These are phyloP conservation scores for Leptogaster cylindrica DNA, from an alignment of 2,888 invertebrate species.

Conservation along the genomic window DNA sequence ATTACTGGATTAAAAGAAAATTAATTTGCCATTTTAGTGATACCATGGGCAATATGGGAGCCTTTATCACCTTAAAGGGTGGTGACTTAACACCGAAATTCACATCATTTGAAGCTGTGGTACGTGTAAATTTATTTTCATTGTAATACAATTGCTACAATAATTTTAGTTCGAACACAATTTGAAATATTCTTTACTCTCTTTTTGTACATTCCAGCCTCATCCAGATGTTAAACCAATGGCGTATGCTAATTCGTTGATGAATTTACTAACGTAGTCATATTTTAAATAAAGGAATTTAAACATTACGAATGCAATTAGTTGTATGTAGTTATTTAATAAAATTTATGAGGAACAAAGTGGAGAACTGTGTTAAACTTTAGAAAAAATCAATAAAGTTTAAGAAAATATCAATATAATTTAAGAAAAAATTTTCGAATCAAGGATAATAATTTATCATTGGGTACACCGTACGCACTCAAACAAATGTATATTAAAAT, in stretches of 20 bases:
- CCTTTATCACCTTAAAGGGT: slow-evolving; percentile 94
- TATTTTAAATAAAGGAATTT: slow-evolving; percentile 38
- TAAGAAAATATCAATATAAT: slow-evolving; percentile 9
- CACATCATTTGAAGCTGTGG: slow-evolving; percentile 93
- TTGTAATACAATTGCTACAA: not conserved
- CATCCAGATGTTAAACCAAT: slow-evolving; percentile 97
- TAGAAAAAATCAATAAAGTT: slow-evolving; percentile 31
- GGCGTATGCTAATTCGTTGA: slow-evolving; percentile 90
- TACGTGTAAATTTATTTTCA: slow-evolving; percentile 64
- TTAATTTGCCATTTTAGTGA: slow-evolving; percentile 70
- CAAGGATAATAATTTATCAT: no score
- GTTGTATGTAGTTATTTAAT: slow-evolving; percentile 34
- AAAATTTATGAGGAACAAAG: slow-evolving; percentile 22
- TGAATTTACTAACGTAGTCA: slow-evolving; percentile 68
- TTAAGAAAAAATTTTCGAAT: no score
- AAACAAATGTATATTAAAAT: no score
- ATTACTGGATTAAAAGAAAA: not conserved
- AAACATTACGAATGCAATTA: slow-evolving; percentile 35
- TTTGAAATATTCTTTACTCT: not conserved
- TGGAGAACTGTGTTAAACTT: slow-evolving; percentile 30
- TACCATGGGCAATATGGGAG: slow-evolving; percentile 98
- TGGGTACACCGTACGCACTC: no score
- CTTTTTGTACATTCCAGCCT: slow-evolving; percentile 71
- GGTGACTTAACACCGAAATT: slow-evolving; percentile 89
- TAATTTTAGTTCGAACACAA: no score